A percentile compares a stretch with the other conserved stretches of the same genome.
Conservation (phyloP, 2,888 invertebrate species). For the Lacanobia wlatinum region DNA sequence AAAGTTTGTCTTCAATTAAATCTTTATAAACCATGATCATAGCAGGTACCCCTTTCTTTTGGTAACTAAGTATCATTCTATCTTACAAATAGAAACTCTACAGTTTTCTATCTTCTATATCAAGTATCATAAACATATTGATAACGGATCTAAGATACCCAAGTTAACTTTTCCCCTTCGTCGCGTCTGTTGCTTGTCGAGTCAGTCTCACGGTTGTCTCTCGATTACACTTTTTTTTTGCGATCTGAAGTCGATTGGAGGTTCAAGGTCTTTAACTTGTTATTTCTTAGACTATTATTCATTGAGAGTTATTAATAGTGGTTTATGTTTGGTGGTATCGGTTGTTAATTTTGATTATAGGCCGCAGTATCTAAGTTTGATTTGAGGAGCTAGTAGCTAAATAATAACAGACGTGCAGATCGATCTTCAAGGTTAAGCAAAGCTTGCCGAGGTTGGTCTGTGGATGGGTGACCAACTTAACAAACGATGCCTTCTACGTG, state of each 20-base stretch:
- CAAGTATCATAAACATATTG: conserved; percentile 33
- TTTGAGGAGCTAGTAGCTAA: too few relatives aligned
- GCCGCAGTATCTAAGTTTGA: too few relatives aligned
- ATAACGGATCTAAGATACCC: conserved; percentile 13
- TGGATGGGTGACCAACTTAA: too few relatives aligned
- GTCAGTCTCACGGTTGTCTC: conserved; percentile 23
- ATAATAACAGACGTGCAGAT: too few relatives aligned
- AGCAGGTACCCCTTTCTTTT: neutral
- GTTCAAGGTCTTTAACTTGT: conserved; percentile 38
- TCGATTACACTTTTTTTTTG: conserved; percentile 27
- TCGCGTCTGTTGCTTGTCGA: neutral
- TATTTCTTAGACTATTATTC: conserved; percentile 8
- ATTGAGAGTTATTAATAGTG: neutral
- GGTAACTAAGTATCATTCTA: neutral
- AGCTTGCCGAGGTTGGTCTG: too few relatives aligned
- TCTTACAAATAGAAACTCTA: conserved; percentile 1
- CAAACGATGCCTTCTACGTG: too few relatives aligned
- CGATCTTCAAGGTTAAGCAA: too few relatives aligned
- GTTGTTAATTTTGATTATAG: conserved; percentile 1
- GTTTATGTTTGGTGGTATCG: neutral
- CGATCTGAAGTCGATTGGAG: conserved; percentile 1
- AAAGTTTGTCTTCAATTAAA: too few relatives aligned
- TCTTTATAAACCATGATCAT: too few relatives aligned
- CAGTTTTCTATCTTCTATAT: conserved; percentile 30
- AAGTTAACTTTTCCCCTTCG: conserved; percentile 12